phyloP scores from a whole-genome alignment of 2,797 vertebrate genomes.

The Ficedula albicollis region DNA sequence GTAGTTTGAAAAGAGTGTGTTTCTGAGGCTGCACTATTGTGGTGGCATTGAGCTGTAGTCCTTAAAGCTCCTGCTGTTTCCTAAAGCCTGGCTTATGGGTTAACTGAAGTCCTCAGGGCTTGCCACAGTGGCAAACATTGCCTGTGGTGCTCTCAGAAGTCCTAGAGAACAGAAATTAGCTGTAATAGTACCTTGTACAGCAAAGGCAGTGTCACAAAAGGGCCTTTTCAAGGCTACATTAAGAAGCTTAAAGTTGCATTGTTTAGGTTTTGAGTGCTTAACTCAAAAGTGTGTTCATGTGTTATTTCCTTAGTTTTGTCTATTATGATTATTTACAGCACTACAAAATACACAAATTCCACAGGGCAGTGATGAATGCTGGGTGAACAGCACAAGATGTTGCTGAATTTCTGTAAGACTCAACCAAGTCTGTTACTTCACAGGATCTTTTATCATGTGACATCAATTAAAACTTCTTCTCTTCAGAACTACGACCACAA shows the following conservation, averaged over 20 bases:
- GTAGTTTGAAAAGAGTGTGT: neutral
- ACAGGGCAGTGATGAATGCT: fast-evolving
- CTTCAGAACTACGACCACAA: neutral
- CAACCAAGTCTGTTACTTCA: neutral
- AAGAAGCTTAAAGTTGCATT: neutral
- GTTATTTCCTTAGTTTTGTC: neutral
- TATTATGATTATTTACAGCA: neutral
- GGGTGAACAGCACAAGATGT: neutral
- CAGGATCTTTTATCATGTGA: neutral
- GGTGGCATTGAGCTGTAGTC: neutral
- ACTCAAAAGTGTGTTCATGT: neutral
- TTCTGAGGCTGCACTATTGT: neutral
- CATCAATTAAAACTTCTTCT: neutral
- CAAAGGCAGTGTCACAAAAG: neutral
- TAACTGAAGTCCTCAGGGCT: neutral
- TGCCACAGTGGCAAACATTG: neutral
- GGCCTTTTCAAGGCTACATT: neutral
- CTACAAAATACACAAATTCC: neutral
- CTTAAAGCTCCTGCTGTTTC: neutral
- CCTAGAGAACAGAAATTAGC: neutral
- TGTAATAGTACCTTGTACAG: neutral
- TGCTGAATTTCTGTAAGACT: neutral
- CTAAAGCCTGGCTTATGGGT: neutral
- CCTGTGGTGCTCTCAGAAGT: neutral
- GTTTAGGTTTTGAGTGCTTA: neutral